Evolutionary conservation across 2,113 vertebrate genomes (phyloP), one percentile per base, ranked within the genome.

Genomic region (Hippocampus abdominalis): DNA sequence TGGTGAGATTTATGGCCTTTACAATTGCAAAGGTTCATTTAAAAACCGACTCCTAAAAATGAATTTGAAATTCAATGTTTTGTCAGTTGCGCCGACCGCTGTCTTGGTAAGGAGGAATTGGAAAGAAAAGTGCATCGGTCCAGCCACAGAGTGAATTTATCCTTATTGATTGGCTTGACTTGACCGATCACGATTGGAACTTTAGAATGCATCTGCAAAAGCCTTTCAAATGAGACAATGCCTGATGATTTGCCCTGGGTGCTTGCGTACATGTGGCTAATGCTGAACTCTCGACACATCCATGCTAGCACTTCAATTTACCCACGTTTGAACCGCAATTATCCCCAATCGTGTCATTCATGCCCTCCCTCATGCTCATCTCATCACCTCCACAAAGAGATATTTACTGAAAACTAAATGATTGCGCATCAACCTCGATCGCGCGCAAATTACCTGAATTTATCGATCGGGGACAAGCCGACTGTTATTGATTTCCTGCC

Each of bases 181-280:
- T 87, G 82, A 87, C 85, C 79, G 75, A 79, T 62, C 81, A 53
- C 78, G 87, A 88, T 88, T 89, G 85, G 66, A 83, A 89, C 82
- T 84, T 70, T 75, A 75, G 75, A 78, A 81, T 79, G 84, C 84
- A 80, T 82, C 79, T 84, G 84, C 81, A 86, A 74, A 83, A 80
- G 78, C 69, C 77, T 74, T 88, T 79, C 82, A 88, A 85, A 90
- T 89, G 80, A 88, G 83, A 85, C 81, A 83, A 80, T 39, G 68
- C 66, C 61, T 69, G 78, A 71, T n/a, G 79, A 76, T 82, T 77
- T 68, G 49, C n/a, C 29, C 27, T 71, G 48, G 68, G 62, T 57
- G 66, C 54, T 73, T 60, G 23, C 8, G 20, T 53, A 29, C 73
- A 56, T 62, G n/a, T 51, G 42, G 57, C 74, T 80, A 70, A 80